Base-by-base conservation (phyloP, 2,113 vertebrate genomes). In the Sinocyclocheilus grahami region DNA sequence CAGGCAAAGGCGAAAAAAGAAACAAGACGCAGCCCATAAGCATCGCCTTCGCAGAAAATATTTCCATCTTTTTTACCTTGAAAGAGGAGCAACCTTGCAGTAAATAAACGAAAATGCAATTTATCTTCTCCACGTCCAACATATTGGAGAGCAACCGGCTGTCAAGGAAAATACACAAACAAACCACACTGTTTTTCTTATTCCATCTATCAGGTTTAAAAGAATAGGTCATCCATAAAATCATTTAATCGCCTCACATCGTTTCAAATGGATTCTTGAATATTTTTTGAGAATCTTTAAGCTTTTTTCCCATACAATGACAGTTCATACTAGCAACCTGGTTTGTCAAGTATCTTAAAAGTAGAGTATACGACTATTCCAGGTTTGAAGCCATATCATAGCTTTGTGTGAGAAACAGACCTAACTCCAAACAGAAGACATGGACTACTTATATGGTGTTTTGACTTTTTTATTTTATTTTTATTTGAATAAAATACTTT, bases 1-100 rank as follows among this genome's bases (percentile, higher is more conserved):
- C 67, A 27, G 81, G 30, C 3, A 22, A 72, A 83, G 30, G 58
- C 33, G 10, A 58, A 37, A 53, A 33, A 48, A 72, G 48, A 58
- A 83, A 58, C 48, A 77, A 55, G 53, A 85, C 69, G 76, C 20
- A 60, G 22, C 30, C 65, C 85, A 60, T 55, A 62, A 80, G 65
- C n/a, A 14, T 5, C 33, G 63, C 78, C 81, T 75, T 39, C 1
- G 0, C 63, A 48, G 48, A 77, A n/a, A 72, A 62, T 14, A 46
- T 12, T 27, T 58, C 83, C 30, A 58, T 75, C 39, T 85, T 80
- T 48, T 71, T 10, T 78, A 72, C 63, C 30, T 46, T 37, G 22
- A 85, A 84, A 82, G 72, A 62, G 27, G 24, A 20, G n/a, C 84
- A 27, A 62, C 71, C 81, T 79, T 88, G 80, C 87, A 60, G 51